phyloP scores from a whole-genome alignment of 1,140 invertebrate genomes.

The Lepidurus couesii region DNA sequence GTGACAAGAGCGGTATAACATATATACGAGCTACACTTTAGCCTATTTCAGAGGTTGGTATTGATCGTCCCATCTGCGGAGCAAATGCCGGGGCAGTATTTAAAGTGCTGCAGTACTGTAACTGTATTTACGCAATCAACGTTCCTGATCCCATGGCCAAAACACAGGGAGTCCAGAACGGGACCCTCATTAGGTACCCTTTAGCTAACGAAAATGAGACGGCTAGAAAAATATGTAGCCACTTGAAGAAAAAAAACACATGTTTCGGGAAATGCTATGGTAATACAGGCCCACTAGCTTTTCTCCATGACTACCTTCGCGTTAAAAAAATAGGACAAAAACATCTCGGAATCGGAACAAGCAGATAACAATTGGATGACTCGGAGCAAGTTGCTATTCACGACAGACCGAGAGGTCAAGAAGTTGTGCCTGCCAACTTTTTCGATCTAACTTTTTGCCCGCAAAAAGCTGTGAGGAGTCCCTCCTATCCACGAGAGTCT shows the following conservation, averaged over 20 bases:
- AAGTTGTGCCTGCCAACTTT: background rate
- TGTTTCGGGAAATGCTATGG: too few species aligned
- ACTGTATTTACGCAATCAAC: too few species aligned
- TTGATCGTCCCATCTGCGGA: background rate
- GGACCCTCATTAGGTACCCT: background rate
- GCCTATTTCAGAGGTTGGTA: background rate
- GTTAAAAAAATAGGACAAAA: too few species aligned
- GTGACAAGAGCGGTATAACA: background rate
- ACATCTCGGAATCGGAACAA: background rate
- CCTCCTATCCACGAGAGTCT: background rate
- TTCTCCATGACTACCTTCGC: too few species aligned
- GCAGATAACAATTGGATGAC: background rate
- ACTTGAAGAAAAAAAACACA: background rate
- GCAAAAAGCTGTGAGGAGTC: background rate
- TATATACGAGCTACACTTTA: background rate
- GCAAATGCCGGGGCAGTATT: background rate
- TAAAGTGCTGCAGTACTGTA: background rate
- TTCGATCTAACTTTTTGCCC: background rate
- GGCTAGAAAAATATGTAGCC: background rate
- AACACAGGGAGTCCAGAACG: background rate
- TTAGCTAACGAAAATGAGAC: background rate
- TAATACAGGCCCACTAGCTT: too few species aligned
- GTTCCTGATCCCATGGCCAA: too few species aligned
- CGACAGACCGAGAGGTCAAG: constrained; percentile 8
- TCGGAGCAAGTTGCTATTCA: background rate